These are phyloP conservation scores for Pipistrellus kuhlii DNA, from an alignment of 2,797 vertebrate genomes.

Conservation along the genomic window DNA sequence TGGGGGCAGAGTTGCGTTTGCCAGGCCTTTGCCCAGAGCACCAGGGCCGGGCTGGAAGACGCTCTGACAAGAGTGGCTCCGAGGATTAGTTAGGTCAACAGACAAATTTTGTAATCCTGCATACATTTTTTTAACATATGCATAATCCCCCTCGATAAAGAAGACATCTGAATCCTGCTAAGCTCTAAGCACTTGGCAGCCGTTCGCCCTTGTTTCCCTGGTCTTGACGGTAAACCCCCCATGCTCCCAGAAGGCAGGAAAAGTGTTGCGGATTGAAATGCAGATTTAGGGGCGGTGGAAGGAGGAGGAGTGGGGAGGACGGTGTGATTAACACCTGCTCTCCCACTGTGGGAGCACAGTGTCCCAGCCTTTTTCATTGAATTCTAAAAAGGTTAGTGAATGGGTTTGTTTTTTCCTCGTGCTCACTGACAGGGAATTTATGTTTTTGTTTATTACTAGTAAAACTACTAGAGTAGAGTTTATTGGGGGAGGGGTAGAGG, in stretches of 20 bases:
- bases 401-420: neutral
- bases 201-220: neutral
- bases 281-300: neutral
- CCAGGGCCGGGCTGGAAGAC: neutral
- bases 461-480: neutral
- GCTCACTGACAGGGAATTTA: neutral
- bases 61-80: neutral
- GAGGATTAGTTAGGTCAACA: neutral
- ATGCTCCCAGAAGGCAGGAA: neutral
- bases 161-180: neutral
- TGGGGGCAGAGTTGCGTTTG: neutral
- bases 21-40: neutral
- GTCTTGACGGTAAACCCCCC: neutral
- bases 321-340: neutral
- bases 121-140: neutral
- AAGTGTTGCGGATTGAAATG: neutral
- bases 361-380: neutral
- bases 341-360: neutral
- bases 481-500: neutral
- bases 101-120: neutral
- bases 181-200: neutral
- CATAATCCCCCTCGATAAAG: neutral
- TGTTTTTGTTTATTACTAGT: neutral
- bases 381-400: neutral
- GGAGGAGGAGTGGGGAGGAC: neutral